Percentiles rank a stretch among this genome's conserved stretches.
These are phyloP conservation scores for Mobula hypostoma DNA, from an alignment of 2,113 vertebrate species.

Conservation along the genomic window DNA sequence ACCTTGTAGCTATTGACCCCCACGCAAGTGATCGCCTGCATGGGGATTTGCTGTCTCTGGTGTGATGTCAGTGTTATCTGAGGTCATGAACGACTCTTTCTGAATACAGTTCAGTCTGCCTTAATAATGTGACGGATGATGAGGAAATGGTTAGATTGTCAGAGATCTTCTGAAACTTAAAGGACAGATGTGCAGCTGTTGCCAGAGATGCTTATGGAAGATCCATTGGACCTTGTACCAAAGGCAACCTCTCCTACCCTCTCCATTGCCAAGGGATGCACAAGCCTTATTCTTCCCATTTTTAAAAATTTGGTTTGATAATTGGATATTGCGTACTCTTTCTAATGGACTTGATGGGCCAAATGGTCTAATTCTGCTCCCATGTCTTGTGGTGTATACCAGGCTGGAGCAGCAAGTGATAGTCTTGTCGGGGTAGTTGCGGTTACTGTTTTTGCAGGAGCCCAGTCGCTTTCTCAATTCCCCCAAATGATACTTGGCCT, in stretches of 20 bases:
- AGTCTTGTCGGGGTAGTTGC: not conserved
- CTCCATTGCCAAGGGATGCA: not conserved
- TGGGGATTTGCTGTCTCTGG: not conserved
- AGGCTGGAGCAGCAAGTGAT: not conserved
- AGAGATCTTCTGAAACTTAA: not conserved
- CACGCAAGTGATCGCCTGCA: not conserved
- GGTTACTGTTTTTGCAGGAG: not conserved
- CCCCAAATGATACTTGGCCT: not conserved
- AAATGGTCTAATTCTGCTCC: no score
- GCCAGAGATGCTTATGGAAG: not conserved
- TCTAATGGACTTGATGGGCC: not conserved
- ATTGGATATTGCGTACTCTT: not conserved
- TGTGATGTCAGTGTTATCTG: not conserved
- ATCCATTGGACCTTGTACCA: not conserved
- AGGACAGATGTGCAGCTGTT: not conserved
- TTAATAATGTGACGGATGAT: not conserved
- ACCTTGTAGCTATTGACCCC: no score
- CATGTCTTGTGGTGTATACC: not conserved
- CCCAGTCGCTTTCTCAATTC: not conserved
- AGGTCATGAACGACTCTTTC: not conserved
- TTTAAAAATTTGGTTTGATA: no score
- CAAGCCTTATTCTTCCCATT: not conserved
- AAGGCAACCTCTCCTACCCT: no score
- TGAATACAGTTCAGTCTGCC: not conserved
- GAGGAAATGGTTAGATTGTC: not conserved